phyloP scores from a whole-genome alignment of 2,888 invertebrate genomes.

The Lypha dubia region DNA sequence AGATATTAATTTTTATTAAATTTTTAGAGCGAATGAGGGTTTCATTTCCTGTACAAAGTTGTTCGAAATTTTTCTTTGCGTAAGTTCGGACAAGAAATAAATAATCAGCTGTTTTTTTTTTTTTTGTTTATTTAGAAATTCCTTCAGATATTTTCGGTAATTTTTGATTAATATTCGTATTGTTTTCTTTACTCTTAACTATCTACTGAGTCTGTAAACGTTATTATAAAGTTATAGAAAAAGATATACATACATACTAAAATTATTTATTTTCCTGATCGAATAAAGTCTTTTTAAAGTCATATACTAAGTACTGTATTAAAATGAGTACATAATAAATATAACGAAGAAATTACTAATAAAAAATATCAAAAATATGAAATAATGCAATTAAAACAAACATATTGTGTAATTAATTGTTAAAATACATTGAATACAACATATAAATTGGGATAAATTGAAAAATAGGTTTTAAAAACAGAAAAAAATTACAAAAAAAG shows the following conservation, averaged over 20 bases:
- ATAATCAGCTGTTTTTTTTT: too few relatives aligned
- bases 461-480: constrained; percentile 41
- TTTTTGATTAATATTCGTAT: neutral
- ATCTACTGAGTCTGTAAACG: constrained; percentile 6
- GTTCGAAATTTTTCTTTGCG: too few relatives aligned
- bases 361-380: constrained; percentile 47
- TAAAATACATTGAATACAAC: constrained; percentile 54
- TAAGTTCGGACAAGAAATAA: too few relatives aligned
- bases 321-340: constrained; percentile 37
- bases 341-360: constrained; percentile 42
- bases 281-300: constrained; percentile 17
- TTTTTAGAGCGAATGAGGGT: too few relatives aligned
- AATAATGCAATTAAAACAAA: constrained; percentile 20
- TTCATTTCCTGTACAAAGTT: too few relatives aligned
- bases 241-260: neutral
- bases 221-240: neutral
- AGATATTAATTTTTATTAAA: too few relatives aligned
- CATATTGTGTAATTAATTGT: constrained; percentile 61
- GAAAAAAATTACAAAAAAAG: constrained; percentile 6
- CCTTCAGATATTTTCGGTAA: neutral
- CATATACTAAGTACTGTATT: constrained; percentile 30
- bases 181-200: neutral
- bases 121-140: too few relatives aligned
- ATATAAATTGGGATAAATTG: constrained; percentile 42
- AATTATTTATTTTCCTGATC: constrained; percentile 24